Conservation (phyloP, 2,888 invertebrate genomes). For the Gastrophysa polygoni region DNA sequence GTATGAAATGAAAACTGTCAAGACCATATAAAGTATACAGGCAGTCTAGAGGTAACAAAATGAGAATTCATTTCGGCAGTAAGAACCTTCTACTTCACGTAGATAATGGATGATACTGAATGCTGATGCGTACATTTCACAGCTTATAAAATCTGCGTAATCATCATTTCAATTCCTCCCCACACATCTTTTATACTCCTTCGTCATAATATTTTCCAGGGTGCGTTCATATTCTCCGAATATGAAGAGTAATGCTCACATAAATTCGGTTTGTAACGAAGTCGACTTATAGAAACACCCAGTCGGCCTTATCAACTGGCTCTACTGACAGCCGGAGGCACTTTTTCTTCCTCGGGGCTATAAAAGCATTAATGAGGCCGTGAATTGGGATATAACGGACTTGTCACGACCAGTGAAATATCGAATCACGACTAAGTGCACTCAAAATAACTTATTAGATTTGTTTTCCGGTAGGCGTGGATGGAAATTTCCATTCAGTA, state of each 20-base stretch:
- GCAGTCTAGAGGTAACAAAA: too few species aligned
- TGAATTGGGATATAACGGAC: constrained; percentile 32
- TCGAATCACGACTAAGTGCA: constrained; percentile 27
- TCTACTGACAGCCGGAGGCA: not conserved
- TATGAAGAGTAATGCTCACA: not conserved
- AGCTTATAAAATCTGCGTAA: not conserved
- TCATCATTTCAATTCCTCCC: not conserved
- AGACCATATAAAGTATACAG: too few species aligned
- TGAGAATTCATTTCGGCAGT: too few species aligned
- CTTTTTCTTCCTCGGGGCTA: constrained; percentile 1
- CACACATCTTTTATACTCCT: not conserved
- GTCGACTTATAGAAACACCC: not conserved
- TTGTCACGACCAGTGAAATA: constrained; percentile 32
- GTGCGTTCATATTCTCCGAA: not conserved
- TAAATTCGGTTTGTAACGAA: not conserved
- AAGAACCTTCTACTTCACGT: too few species aligned
- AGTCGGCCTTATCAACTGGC: not conserved
- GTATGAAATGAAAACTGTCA: too few species aligned
- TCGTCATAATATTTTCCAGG: not conserved
- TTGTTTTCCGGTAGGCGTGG: constrained; percentile 11
- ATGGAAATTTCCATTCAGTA: not conserved
- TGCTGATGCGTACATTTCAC: too few species aligned
- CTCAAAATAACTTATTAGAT: constrained; percentile 36
- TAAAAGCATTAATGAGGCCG: constrained; percentile 24
- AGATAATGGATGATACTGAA: too few species aligned